Evolutionary conservation across 92 coral and sea anemone genomes (phyloP).

Genomic region (Ricordea florida): DNA sequence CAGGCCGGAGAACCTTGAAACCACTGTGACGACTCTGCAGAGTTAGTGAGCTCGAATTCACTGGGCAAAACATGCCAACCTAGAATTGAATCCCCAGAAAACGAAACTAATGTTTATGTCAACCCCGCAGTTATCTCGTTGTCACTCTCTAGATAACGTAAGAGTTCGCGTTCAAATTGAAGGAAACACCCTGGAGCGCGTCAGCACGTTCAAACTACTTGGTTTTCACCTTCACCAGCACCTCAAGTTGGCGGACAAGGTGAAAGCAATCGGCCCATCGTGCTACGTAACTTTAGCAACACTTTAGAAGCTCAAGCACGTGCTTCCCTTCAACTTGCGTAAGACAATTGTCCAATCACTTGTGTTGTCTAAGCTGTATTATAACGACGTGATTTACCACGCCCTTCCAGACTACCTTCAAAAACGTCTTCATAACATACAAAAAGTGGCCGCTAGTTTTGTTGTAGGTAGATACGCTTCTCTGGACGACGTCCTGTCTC

Average conservation of each 20-base stretch:
- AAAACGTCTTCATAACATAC: background rate
- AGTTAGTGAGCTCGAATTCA: no score
- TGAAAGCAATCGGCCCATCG: background rate
- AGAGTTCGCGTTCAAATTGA: no score
- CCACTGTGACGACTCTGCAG: no score
- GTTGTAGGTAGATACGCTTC: constrained; percentile 19
- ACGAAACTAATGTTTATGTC: background rate
- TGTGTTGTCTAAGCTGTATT: background rate
- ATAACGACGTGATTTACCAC: background rate
- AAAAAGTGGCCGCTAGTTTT: constrained; percentile 21
- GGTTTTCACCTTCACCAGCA: constrained; percentile 1
- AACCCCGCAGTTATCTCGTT: background rate
- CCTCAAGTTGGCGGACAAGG: background rate
- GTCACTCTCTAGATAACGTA: background rate
- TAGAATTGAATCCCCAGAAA: background rate
- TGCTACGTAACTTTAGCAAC: constrained; percentile 2
- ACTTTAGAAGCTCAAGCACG: background rate
- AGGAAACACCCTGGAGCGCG: no score
- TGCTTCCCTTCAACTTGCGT: background rate
- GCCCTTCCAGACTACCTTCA: background rate
- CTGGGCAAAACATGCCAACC: no score
- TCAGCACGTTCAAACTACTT: constrained; percentile 1
- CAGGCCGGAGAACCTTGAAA: no score
- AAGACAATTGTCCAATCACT: constrained; percentile 25
- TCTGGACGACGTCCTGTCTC: no score